Base-by-base conservation (phyloP, 2,888 invertebrate genomes). In the Arctia plantaginis region DNA sequence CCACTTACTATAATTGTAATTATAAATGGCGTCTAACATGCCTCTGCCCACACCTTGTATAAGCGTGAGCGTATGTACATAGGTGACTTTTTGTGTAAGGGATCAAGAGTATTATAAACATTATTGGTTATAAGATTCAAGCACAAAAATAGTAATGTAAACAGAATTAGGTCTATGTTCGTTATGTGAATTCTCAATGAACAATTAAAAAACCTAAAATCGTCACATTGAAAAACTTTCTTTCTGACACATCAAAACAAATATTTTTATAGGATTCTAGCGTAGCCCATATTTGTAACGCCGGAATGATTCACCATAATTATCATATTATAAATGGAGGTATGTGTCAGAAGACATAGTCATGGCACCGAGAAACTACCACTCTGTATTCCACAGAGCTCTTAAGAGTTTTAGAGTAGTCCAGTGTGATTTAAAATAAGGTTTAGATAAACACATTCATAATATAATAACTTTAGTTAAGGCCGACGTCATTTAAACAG, bases 331-430 rank as follows among this genome's bases (percentile, higher is more conserved):
- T 30, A 62, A 62, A 62, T 30, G 15, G 30, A 62, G 30, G 62
- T 18, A 62, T 62, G 62, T 62, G 18, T 62, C 62, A 62, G 62
- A 62, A 30, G 30, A 62, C 62, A 62, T 27, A 51, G 55, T 62
- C 15, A 30, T 62, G 62, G 18, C 0, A 30, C 62, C 4, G 62
- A 62, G 30, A 30, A 62, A 6, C 30, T 18, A 30, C 30, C 62
- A 20, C 27, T 62, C 30, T 30, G 59, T 62, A 7, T 18, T 18
- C 7, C 30, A 62, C 3, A 62, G 62, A 62, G 62, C 30, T 62
- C 4, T 8, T 62, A 62, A 27, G 6, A 18, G 8, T 30, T 30
- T 30, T 62, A 62, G 30, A 62, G 62, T 8, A 1, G 62, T 18
- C 30, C 6, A 30, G 1, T 62, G 62, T 62, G 18, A 0, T 59